Evolutionary conservation across 2,888 invertebrate genomes (phyloP).

Genomic region (Acanthoscelides obtectus): DNA sequence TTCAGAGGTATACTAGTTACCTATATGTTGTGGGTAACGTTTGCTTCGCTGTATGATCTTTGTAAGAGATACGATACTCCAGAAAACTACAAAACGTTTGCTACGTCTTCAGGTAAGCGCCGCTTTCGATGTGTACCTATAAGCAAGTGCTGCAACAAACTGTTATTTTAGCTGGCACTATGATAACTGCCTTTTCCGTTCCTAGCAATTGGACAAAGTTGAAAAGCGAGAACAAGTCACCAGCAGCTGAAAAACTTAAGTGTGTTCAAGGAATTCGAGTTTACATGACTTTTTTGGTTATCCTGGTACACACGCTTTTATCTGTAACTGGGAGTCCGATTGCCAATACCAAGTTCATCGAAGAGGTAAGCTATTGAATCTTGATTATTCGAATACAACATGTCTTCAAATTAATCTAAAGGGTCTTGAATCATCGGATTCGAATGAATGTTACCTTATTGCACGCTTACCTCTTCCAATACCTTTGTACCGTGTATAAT

Average conservation of each 20-base stretch:
- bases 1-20: conserved; percentile 17
- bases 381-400: not conserved
- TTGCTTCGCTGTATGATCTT: conserved; percentile 9
- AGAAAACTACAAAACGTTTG: conserved; percentile 7
- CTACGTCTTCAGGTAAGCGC: conserved; percentile 7
- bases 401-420: conserved; percentile 15
- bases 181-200: conserved; percentile 26
- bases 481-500: not conserved
- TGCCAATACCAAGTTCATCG: conserved; percentile 17
- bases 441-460: too few relatives aligned
- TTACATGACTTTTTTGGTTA: conserved; percentile 17
- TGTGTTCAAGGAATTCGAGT: conserved; percentile 20
- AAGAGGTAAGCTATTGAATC: conserved; percentile 13
- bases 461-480: not conserved
- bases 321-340: conserved; percentile 13
- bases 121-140: too few relatives aligned
- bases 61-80: conserved; percentile 3
- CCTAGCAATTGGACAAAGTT: conserved; percentile 25
- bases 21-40: conserved; percentile 8
- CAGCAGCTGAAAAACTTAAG: conserved; percentile 15
- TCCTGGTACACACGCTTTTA: conserved; percentile 13
- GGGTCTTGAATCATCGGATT: conserved; percentile 35
- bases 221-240: conserved; percentile 9
- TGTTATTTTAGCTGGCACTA: conserved; percentile 16
- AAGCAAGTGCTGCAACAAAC: not conserved